Base-by-base conservation (phyloP, 2,888 invertebrate species). In the Scrobipalpa atriplicella region DNA sequence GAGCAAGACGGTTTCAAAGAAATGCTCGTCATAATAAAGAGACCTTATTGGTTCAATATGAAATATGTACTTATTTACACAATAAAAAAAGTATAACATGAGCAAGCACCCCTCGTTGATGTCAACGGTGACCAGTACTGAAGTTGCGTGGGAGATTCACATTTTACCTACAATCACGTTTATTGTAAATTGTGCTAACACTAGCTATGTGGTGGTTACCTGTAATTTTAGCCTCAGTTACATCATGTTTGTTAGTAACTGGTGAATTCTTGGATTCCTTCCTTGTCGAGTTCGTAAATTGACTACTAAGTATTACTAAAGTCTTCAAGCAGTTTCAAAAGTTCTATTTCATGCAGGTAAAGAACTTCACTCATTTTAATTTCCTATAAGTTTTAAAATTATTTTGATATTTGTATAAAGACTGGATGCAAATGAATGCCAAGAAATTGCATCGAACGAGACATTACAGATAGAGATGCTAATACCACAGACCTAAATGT, bases 91-190 rank as follows among this genome's bases (percentile, higher is more conserved):
- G 51, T 63, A 51, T 2, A 52, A 47, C 36, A 63, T 18, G 21
- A 63, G 8, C 51, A 68, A 66, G 68, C 71, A 76, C 71, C 76
- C 76, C 72, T 77, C 69, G 71, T 69, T 68, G 74, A 72, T 90
- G 89, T 88, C 89, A 87, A 80, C 81, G 29, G 47, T n/a, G 58
- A 58, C 38, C 38, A 63, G 78, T n/a, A n/a, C 76, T 75, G 79
- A 79, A 78, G 83, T 82, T 79, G 77, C 84, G 85, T 86, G 85
- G 83, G 84, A 86, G 83, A 82, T 83, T 84, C 84, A 83, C 85
- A 83, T 86, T 87, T 86, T 84, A 78, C 76, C 71, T 69, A 71
- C 78, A 76, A 79, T 80, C 77, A 78, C 77, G 80, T 75, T 78
- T 78, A 73, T 73, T 72, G 70, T 78, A 75, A 75, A 70, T 71